These are phyloP conservation scores for Thymelicus lineola DNA, from an alignment of 2,888 invertebrate species.

Conservation along the genomic window DNA sequence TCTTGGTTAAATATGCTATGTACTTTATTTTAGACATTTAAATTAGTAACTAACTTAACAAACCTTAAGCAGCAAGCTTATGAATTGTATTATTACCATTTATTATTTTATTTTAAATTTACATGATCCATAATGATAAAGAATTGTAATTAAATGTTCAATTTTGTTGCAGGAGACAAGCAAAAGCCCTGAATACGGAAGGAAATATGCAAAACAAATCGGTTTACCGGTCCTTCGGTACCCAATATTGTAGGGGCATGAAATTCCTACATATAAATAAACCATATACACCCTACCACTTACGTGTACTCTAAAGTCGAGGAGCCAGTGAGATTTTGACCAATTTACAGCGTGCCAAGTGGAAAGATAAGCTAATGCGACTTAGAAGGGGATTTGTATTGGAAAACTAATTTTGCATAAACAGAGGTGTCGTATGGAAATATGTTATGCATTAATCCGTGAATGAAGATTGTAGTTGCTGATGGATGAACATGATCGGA, in stretches of 20 bases:
- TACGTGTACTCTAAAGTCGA: constrained; percentile 73
- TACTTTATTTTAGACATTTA: too few relatives aligned
- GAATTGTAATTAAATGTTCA: neutral
- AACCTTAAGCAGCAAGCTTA: too few relatives aligned
- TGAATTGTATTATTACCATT: too few relatives aligned
- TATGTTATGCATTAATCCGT: constrained; percentile 30
- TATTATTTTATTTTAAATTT: too few relatives aligned
- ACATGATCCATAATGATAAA: neutral
- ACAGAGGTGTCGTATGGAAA: constrained; percentile 39
- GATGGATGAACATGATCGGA: constrained; percentile 36
- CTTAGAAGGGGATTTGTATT: constrained; percentile 70
- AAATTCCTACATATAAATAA: constrained; percentile 30
- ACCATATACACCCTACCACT: constrained; percentile 58
- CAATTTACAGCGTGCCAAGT: constrained; percentile 84
- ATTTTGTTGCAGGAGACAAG: constrained; percentile 20
- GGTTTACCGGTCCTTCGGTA: constrained; percentile 6
- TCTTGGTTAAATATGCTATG: too few relatives aligned
- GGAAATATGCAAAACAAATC: constrained; percentile 23
- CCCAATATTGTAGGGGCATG: constrained; percentile 12
- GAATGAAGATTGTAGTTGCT: constrained; percentile 30
- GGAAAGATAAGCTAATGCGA: constrained; percentile 84
- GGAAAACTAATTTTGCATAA: constrained; percentile 82
- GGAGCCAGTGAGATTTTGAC: constrained; percentile 83
- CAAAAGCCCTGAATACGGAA: neutral
- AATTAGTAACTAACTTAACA: too few relatives aligned